Base-by-base conservation (phyloP, 2,113 vertebrate species). In the Beaufortia kweichowensis region DNA sequence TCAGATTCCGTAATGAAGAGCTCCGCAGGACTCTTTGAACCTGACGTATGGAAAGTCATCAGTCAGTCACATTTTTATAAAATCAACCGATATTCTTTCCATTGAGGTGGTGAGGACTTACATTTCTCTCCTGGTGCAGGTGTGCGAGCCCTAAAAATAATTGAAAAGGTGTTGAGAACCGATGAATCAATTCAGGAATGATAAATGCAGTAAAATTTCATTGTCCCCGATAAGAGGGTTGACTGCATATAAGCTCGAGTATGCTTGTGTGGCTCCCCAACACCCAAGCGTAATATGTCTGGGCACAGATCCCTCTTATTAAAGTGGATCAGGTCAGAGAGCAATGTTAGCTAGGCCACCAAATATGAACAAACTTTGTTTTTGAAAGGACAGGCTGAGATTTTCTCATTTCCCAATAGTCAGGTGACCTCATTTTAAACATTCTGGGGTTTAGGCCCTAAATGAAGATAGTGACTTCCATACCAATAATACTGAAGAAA, bases 281-380 rank as follows among this genome's bases (percentile, higher is more conserved):
- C 24, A 74, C 71, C 71, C 71, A 74, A 74, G 71, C 17, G 71
- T 61, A 74, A 74, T 61, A 74, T 61, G 39, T 74, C 71, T 74
- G 71, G 71, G 71, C 71, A 74, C 39, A 29, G 71, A 60, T 74
- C 57, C 57, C 24, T 62, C 71, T 61, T 62, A 74, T 74, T 74
- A 74, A 74, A 74, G 71, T 74, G 71, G 71, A 74, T 74, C 71
- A 74, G 71, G 71, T 74, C 71, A 61, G 56, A 62, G 71, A 74
- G 71, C 71, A 74, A 39, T 74, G 71, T 48, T 31, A 74, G 71
- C 71, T 74, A 74, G 71, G 71, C 57, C 71, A 74, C 41, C 39
- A 61, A 74, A 74, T 74, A 61, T 74, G 57, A 74, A 48, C 39
- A 74, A 74, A 74, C 57, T 74, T 74, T 74, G 71, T 74, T 61